These are phyloP conservation scores for Xyrauchen texanus DNA, from an alignment of 2,113 vertebrate species.

Conservation along the genomic window DNA sequence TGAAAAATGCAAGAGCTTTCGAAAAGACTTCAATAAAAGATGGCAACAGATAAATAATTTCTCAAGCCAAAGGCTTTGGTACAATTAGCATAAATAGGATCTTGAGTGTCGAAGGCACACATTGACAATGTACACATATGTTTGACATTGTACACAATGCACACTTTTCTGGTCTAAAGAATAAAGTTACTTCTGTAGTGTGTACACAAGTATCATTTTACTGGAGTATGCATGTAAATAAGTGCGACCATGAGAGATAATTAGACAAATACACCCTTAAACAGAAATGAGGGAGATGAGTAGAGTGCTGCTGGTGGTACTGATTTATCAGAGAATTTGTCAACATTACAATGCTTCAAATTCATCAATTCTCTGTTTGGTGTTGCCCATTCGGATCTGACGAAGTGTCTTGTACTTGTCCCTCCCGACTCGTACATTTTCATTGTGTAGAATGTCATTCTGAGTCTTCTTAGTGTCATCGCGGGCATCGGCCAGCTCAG, in stretches of 20 bases:
- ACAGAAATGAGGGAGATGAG: slow-evolving; percentile 12
- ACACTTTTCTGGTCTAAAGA: too few relatives aligned
- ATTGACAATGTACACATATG: background rate
- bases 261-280: slow-evolving; percentile 7
- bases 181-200: too few relatives aligned
- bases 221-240: too few relatives aligned
- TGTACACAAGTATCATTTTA: too few relatives aligned
- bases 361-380: slow-evolving; percentile 97
- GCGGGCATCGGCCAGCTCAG: slow-evolving; percentile 83
- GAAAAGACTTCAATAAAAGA: background rate
- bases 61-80: slow-evolving; percentile 33
- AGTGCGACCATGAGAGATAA: slow-evolving; percentile 22
- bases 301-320: slow-evolving; percentile 45
- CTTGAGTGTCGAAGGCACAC: slow-evolving; percentile 33
- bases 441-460: slow-evolving; percentile 86
- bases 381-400: slow-evolving; percentile 96
- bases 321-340: slow-evolving; percentile 21
- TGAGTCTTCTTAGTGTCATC: slow-evolving; percentile 84
- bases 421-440: slow-evolving; percentile 88
- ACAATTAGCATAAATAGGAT: slow-evolving; percentile 45
- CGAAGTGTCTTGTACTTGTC: slow-evolving; percentile 98
- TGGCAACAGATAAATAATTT: background rate
- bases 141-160: too few relatives aligned
- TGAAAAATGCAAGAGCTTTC: background rate
- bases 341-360: slow-evolving; percentile 89